Conservation (phyloP, 1,140 invertebrate species). For the Eupeodes corollae region DNA sequence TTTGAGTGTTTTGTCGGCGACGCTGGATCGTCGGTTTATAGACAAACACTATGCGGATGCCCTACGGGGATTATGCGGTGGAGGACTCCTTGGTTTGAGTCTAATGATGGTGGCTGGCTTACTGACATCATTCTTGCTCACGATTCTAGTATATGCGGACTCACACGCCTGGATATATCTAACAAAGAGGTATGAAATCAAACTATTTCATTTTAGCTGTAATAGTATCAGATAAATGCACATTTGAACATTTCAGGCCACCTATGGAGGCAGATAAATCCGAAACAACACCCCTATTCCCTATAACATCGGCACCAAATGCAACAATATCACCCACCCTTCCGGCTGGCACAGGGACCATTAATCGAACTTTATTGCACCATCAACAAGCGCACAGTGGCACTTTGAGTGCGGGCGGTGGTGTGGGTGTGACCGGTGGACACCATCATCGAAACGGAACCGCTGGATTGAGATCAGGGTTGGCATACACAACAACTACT, state of each 20-base stretch:
- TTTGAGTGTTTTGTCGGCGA: conserved; percentile 41
- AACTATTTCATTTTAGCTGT: neutral
- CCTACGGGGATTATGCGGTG: conserved; percentile 55
- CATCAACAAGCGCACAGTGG: conserved; percentile 28
- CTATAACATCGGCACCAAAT: conserved; percentile 30
- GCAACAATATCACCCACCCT: conserved; percentile 33
- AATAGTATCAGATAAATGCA: neutral
- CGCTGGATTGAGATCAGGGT: conserved; percentile 35
- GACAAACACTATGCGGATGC: conserved; percentile 59
- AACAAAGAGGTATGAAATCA: conserved; percentile 46
- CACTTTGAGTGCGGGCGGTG: conserved; percentile 7
- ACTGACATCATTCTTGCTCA: conserved; percentile 66
- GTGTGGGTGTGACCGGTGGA: conserved; percentile 10
- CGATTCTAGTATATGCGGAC: conserved; percentile 82
- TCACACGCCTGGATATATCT: conserved; percentile 97
- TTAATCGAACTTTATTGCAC: conserved; percentile 34
- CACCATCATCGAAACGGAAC: conserved; percentile 16
- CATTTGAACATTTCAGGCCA: conserved; percentile 14
- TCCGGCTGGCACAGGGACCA: conserved; percentile 26
- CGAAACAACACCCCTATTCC: conserved; percentile 29
- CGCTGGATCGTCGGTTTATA: conserved; percentile 56
- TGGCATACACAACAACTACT: conserved; percentile 27
- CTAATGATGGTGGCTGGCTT: conserved; percentile 66
- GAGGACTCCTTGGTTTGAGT: conserved; percentile 58
- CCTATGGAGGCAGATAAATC: conserved; percentile 29